Evolutionary conservation across 2,113 vertebrate genomes (phyloP).

Genomic region (Aegotheles bennettii): DNA sequence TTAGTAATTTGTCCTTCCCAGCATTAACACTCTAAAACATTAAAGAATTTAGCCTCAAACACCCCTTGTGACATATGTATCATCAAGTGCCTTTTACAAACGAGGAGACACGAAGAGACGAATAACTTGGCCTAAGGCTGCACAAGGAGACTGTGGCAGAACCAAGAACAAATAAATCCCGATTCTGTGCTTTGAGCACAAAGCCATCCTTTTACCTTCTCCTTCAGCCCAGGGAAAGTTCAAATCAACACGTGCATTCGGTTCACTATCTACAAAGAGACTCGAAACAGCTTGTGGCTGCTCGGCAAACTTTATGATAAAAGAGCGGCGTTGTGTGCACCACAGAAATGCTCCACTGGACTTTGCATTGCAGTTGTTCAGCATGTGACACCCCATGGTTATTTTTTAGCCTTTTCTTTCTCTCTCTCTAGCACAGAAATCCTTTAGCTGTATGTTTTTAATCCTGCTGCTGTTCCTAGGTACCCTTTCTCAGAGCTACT

Average conservation of each 20-base stretch:
- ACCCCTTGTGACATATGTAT: not conserved
- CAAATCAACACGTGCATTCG: not conserved
- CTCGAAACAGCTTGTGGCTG: conserved; percentile 3
- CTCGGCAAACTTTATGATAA: conserved; percentile 28
- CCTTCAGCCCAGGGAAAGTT: not conserved
- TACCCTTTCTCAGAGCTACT: not conserved
- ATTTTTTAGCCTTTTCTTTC: not conserved
- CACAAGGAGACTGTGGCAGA: not conserved
- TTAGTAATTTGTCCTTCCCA: not conserved
- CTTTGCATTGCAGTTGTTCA: not conserved
- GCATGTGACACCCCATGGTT: not conserved
- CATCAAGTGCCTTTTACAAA: not conserved
- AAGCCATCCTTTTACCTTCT: not conserved
- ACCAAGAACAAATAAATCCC: not conserved
- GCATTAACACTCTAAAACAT: not conserved
- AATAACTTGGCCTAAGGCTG: not conserved
- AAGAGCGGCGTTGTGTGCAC: not conserved
- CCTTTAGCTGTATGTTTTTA: not conserved
- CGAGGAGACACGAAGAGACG: not conserved
- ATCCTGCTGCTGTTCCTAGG: not conserved
- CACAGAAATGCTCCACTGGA: conserved; percentile 3
- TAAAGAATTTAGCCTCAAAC: not conserved
- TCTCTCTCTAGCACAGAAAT: not conserved
- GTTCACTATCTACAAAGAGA: not conserved
- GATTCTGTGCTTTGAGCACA: not conserved